Percentiles rank a stretch among this genome's conserved stretches.
Evolutionary conservation across 2,888 invertebrate species (phyloP).

Genomic region (Melieria picta): DNA sequence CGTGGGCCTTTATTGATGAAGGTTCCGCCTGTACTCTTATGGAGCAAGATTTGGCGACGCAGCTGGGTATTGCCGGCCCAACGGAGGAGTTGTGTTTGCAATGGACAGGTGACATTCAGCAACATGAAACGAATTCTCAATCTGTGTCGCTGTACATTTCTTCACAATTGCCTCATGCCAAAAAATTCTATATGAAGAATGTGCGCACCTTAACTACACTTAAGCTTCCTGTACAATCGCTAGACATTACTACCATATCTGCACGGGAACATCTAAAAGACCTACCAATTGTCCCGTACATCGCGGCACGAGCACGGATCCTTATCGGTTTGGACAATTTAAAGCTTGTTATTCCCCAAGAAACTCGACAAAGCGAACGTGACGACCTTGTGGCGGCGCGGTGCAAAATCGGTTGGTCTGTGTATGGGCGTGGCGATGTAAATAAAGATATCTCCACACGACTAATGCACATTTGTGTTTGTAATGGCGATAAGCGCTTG

Average conservation of each 20-base stretch:
- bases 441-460: conserved; percentile 11
- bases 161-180: neutral
- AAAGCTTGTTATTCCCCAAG: conserved; percentile 25
- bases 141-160: conserved; percentile 31
- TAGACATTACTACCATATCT: conserved; percentile 12
- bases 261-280: conserved; percentile 22
- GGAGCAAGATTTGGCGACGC: conserved; percentile 30
- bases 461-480: conserved; percentile 35
- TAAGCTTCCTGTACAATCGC: conserved; percentile 29
- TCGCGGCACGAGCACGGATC: conserved; percentile 18
- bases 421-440: conserved; percentile 31
- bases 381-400: conserved; percentile 29
- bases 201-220: conserved; percentile 33
- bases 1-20: conserved; percentile 38
- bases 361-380: conserved; percentile 5
- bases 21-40: conserved; percentile 37
- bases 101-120: conserved; percentile 41
- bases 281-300: conserved; percentile 28
- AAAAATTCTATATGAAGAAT: conserved; percentile 26
- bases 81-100: conserved; percentile 34
- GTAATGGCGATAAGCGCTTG: conserved; percentile 26
- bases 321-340: conserved; percentile 30
- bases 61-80: conserved; percentile 34
- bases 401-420: conserved; percentile 36
- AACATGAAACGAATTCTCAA: conserved; percentile 38